Conservation (phyloP, 2,888 invertebrate genomes). For the Xestia sexstrigata region DNA sequence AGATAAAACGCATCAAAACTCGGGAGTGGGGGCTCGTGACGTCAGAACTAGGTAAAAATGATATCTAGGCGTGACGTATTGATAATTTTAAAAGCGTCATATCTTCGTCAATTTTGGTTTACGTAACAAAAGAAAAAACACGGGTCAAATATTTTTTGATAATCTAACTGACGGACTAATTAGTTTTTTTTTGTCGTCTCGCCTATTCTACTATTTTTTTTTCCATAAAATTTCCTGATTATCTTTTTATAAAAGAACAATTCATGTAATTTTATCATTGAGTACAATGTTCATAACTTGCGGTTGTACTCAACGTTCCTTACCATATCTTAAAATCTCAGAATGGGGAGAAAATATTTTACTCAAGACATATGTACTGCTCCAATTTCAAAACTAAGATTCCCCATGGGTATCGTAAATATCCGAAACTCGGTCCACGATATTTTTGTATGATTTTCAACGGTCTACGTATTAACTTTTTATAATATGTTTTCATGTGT, state of each 20-base stretch:
- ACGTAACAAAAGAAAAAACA: no score
- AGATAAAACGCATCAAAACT: no score
- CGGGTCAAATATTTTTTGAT: no score
- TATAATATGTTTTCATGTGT: slow-evolving; percentile 3
- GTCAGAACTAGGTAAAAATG: no score
- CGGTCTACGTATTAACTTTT: slow-evolving; percentile 16
- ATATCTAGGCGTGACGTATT: no score
- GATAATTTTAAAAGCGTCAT: no score
- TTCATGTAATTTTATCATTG: neutral
- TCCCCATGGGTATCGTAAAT: slow-evolving; percentile 62
- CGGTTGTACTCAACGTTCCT: neutral
- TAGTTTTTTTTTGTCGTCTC: no score
- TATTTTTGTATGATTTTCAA: slow-evolving; percentile 47
- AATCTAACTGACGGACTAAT: no score
- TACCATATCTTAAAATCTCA: slow-evolving; percentile 46
- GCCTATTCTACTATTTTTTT: no score
- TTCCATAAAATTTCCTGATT: neutral
- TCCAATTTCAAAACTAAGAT: slow-evolving; percentile 59
- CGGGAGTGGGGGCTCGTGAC: no score
- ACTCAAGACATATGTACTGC: slow-evolving; percentile 48
- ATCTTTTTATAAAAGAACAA: slow-evolving; percentile 5
- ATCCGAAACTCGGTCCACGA: slow-evolving; percentile 37
- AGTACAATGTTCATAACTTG: slow-evolving; percentile 24
- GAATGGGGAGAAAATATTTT: slow-evolving; percentile 43
- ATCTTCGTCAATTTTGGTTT: no score